phyloP scores from a whole-genome alignment of 1,140 invertebrate species.

The Drepana arcuata region DNA sequence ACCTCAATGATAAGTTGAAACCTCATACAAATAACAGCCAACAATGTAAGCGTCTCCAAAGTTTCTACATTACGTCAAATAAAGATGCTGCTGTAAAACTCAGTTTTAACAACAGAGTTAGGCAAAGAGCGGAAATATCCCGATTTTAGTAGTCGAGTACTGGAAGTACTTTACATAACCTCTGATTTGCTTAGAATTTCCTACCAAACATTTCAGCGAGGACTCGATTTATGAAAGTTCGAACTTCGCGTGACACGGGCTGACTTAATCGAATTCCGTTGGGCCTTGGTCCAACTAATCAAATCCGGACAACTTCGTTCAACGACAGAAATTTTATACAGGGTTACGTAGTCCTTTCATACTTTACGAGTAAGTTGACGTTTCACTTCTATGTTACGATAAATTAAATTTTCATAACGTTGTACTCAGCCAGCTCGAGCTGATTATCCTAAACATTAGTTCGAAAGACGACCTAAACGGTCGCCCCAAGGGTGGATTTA shows the following conservation, averaged over 20 bases:
- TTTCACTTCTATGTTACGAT: no score
- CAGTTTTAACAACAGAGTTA: slow-evolving; percentile 3
- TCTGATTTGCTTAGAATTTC: slow-evolving; percentile 6
- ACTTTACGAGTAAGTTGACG: no score
- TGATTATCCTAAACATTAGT: no score
- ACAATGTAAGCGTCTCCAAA: slow-evolving; percentile 3
- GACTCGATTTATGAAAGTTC: slow-evolving; percentile 20
- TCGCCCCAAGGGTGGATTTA: no score
- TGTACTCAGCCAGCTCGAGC: no score
- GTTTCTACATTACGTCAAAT: not conserved
- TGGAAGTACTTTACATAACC: slow-evolving; percentile 12
- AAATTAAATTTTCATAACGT: no score
- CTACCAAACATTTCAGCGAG: slow-evolving; percentile 7
- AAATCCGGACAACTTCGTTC: slow-evolving; percentile 12
- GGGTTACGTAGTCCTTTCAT: no score
- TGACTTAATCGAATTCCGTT: slow-evolving; percentile 25
- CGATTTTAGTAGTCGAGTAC: not conserved
- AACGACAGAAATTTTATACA: no score
- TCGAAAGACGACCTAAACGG: no score
- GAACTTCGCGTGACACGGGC: slow-evolving; percentile 18
- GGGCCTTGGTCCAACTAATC: slow-evolving; percentile 21
- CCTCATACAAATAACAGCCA: no score
- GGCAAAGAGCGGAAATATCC: not conserved
- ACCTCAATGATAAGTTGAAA: no score
- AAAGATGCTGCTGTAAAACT: not conserved